Evolutionary conservation across 2,888 invertebrate genomes (phyloP), one percentile per base, ranked within the genome.

Genomic region (Phortica magna): DNA sequence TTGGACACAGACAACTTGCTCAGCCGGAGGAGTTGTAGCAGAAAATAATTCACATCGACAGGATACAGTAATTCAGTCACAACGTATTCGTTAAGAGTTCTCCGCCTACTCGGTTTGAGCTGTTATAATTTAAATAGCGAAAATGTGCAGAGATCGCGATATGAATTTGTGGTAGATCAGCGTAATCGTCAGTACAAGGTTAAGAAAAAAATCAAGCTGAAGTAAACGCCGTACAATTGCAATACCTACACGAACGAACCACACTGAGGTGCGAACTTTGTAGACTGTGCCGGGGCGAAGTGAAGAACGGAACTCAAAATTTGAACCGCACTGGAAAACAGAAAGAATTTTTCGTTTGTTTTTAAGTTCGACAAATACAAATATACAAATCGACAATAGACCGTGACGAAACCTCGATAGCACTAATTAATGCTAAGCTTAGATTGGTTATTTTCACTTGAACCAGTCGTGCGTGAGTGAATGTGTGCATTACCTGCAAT

Each of bases 71-170:
- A 91, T 89, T 90, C 90, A 89, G 89, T 88, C 91, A 91, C 90
- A 91, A 91, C 91, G 91, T 91, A 91, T 91, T 91, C 91, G 89
- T 82, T 91, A 90, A 90, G 89, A 90, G 91, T 89, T 84, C 88
- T 90, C 77, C 90, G 90, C 84, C 85, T 91, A 87, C 89, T 91
- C 84, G 90, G 89, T 89, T 89, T 89, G 87, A 85, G 89, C 86
- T 89, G 88, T 88, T 89, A 87, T 88, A 88, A 90, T 88, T 90
- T 90, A 84, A 89, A 84, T 88, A 91, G 91, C 89, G 91, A 92
- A 92, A 91, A 92, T 92, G 92, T 92, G 92, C 92, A 92, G 92
- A 92, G 92, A 92, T 92, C 92, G 92, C 89, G 92, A 92, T 92
- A 92, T 92, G 92, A 90, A 88, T 90, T 91, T 87, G 91, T 89